A percentile compares a stretch with the other conserved stretches of the same genome.
phyloP scores from a whole-genome alignment of 2,888 invertebrate genomes.

The Nineta flava region DNA sequence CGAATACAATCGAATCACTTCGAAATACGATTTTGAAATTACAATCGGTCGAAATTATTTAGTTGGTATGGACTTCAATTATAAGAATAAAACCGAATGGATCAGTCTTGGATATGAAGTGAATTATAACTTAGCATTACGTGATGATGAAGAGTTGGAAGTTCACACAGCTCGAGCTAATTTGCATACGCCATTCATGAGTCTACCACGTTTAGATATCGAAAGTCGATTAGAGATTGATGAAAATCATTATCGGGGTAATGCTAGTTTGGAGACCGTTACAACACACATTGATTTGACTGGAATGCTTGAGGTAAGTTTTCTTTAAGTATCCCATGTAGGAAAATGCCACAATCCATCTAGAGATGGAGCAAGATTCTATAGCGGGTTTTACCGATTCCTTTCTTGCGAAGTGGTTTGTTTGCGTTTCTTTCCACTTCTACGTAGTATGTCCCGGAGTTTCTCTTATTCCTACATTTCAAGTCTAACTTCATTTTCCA shows the following conservation, averaged over 20 bases:
- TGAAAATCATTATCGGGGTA: constrained; percentile 33
- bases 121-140: constrained; percentile 32
- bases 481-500: too few species aligned
- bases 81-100: constrained; percentile 27
- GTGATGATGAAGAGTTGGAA: constrained; percentile 23
- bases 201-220: constrained; percentile 31
- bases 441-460: too few species aligned
- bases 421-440: too few species aligned
- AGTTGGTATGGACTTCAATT: constrained; percentile 30
- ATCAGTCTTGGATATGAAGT: constrained; percentile 30
- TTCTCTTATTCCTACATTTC: too few species aligned
- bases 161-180: constrained; percentile 31
- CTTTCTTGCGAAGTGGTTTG: too few species aligned
- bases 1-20: constrained; percentile 30
- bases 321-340: not conserved
- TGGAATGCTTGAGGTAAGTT: constrained; percentile 35
- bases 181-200: constrained; percentile 36
- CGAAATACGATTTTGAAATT: constrained; percentile 31
- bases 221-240: constrained; percentile 29
- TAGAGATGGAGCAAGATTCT: too few species aligned
- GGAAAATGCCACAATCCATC: not conserved
- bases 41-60: constrained; percentile 29
- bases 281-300: constrained; percentile 32
- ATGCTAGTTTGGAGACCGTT: constrained; percentile 32
- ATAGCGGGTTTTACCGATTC: too few species aligned